These are phyloP conservation scores for Numenius arquata DNA, from an alignment of 2,113 vertebrate genomes.

Conservation along the genomic window DNA sequence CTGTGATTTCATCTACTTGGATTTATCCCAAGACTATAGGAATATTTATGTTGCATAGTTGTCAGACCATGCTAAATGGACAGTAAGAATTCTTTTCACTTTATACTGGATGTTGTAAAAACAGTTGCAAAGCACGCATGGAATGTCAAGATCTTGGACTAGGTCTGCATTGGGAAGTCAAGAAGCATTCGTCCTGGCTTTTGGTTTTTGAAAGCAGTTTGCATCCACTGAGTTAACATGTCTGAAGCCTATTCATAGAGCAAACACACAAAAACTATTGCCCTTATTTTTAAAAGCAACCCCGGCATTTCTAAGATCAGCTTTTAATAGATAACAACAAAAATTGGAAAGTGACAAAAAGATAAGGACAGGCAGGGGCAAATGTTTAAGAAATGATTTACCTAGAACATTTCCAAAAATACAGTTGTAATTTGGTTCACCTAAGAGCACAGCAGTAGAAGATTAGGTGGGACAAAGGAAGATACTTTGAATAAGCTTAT, in stretches of 20 bases:
- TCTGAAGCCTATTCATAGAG: neutral
- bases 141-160: neutral
- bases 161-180: neutral
- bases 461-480: neutral
- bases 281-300: neutral
- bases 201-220: neutral
- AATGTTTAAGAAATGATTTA: neutral
- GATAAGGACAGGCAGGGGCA: neutral
- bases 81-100: neutral
- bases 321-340: neutral
- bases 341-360: neutral
- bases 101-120: neutral
- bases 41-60: slow-evolving; percentile 26
- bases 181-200: neutral
- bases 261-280: neutral
- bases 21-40: neutral
- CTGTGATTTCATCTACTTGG: neutral
- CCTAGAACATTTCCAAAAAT: neutral
- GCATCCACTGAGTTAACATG: neutral
- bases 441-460: neutral
- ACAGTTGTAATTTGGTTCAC: neutral
- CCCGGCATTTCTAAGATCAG: neutral
- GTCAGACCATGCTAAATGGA: slow-evolving; percentile 24
- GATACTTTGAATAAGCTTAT: neutral
- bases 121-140: neutral